Conservation (phyloP, 2,888 invertebrate genomes). For the Pristionchus mayeri region DNA sequence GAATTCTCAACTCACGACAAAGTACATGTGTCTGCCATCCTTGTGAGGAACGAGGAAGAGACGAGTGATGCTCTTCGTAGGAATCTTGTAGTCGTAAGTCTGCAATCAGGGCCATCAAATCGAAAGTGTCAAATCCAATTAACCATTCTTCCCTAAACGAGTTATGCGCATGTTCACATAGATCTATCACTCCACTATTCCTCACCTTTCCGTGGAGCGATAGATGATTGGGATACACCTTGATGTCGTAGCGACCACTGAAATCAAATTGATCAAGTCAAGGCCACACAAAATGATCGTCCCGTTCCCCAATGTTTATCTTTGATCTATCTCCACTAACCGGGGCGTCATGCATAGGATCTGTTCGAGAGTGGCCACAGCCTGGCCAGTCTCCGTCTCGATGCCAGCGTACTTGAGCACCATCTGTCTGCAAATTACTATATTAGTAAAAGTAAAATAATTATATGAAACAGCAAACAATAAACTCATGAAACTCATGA, state of each 20-base stretch:
- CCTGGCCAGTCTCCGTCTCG: constrained; percentile 91
- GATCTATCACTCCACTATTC: too few relatives aligned
- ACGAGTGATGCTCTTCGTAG: constrained; percentile 94
- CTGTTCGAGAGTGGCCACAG: constrained; percentile 95
- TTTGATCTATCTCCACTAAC: constrained; percentile 78
- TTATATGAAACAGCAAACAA: not conserved
- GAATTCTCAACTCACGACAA: constrained; percentile 83
- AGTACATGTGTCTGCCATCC: constrained; percentile 97
- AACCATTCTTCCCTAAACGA: too few relatives aligned
- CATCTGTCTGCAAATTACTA: constrained; percentile 46
- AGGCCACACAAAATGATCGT: too few relatives aligned
- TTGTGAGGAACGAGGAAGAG: constrained; percentile 95
- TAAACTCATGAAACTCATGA: too few relatives aligned
- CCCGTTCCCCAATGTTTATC: too few relatives aligned
- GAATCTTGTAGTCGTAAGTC: constrained; percentile 99
- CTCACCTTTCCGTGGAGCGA: constrained; percentile 90
- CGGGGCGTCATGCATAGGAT: constrained; percentile 98
- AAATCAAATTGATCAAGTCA: constrained; percentile 76
- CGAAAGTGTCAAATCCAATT: too few relatives aligned
- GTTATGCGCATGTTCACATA: too few relatives aligned
- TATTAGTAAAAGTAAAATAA: not conserved
- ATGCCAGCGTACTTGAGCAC: constrained; percentile 98
- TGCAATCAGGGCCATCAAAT: too few relatives aligned
- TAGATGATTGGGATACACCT: constrained; percentile 91
- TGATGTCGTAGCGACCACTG: constrained; percentile 96